Evolutionary conservation across 2,113 vertebrate genomes (phyloP).

Genomic region (Zosterops pallidus): DNA sequence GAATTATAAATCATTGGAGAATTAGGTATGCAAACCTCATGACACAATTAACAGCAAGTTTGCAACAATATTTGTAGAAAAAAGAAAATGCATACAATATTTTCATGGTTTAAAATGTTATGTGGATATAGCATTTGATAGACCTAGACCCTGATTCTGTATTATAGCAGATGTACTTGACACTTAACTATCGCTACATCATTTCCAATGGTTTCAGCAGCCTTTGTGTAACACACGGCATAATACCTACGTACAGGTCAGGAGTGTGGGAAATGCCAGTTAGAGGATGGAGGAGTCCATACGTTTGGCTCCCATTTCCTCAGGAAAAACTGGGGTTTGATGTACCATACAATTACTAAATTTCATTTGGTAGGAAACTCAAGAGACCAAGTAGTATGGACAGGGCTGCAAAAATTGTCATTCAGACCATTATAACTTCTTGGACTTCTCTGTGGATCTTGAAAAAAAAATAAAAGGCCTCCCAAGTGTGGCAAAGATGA

Average conservation of each 20-base stretch:
- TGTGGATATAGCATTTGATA: constrained; percentile 65
- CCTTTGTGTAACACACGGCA: constrained; percentile 37
- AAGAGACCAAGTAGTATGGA: constrained; percentile 4
- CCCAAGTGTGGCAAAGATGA: not conserved
- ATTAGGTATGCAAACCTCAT: constrained; percentile 55
- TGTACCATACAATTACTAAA: not conserved
- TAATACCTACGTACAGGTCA: constrained; percentile 1
- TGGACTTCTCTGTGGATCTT: constrained; percentile 25
- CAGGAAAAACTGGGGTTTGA: not conserved
- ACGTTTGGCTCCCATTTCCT: not conserved
- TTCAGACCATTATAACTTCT: not conserved
- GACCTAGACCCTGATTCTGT: constrained; percentile 66
- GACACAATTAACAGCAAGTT: constrained; percentile 59
- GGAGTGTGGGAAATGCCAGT: not conserved
- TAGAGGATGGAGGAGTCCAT: not conserved
- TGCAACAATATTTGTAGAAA: constrained; percentile 59
- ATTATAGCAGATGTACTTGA: constrained; percentile 59
- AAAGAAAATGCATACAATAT: constrained; percentile 39
- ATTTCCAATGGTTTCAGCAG: constrained; percentile 56
- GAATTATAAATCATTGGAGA: constrained; percentile 58
- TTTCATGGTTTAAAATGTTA: constrained; percentile 66
- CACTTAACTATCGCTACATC: constrained; percentile 6
- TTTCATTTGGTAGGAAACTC: not conserved
- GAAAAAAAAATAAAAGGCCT: not conserved
- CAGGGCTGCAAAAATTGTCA: constrained; percentile 24